These are phyloP conservation scores for Spodoptera picta DNA, from an alignment of 2,888 invertebrate genomes.

Conservation along the genomic window DNA sequence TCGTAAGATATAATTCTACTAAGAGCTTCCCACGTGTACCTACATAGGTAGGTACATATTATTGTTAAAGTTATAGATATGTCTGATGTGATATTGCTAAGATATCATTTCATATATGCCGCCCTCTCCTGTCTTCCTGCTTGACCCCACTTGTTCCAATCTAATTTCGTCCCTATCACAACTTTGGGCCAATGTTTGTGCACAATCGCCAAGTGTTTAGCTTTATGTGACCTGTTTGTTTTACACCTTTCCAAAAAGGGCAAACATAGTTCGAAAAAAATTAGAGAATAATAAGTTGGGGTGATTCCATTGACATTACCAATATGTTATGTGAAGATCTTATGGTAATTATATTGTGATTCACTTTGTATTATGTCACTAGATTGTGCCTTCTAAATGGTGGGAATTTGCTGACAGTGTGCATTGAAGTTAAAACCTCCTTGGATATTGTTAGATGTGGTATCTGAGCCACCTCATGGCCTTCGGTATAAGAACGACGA, in stretches of 20 bases:
- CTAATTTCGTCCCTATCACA: slow-evolving; percentile 74
- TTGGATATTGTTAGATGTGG: no score
- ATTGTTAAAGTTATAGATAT: slow-evolving; percentile 47
- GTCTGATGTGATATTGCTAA: slow-evolving; percentile 57
- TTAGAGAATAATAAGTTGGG: no score
- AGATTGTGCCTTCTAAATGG: no score
- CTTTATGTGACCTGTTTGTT: slow-evolving; percentile 14
- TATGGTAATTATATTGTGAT: no score
- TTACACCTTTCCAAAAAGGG: not conserved
- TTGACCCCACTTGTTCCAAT: slow-evolving; percentile 85
- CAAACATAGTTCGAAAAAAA: no score
- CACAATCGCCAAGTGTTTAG: slow-evolving; percentile 20
- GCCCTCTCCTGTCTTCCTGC: slow-evolving; percentile 73
- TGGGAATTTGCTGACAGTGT: no score
- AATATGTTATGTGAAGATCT: no score
- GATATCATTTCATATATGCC: slow-evolving; percentile 77
- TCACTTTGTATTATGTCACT: no score
- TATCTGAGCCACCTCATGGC: no score
- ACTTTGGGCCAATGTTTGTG: slow-evolving; percentile 63
- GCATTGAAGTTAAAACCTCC: no score
- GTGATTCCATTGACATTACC: no score
- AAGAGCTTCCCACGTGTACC: slow-evolving; percentile 45
- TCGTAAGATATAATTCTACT: slow-evolving; percentile 35
- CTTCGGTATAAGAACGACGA: no score
- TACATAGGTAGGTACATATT: slow-evolving; percentile 32